Conservation (phyloP, 2,888 invertebrate genomes). For the Baccha elongata region DNA sequence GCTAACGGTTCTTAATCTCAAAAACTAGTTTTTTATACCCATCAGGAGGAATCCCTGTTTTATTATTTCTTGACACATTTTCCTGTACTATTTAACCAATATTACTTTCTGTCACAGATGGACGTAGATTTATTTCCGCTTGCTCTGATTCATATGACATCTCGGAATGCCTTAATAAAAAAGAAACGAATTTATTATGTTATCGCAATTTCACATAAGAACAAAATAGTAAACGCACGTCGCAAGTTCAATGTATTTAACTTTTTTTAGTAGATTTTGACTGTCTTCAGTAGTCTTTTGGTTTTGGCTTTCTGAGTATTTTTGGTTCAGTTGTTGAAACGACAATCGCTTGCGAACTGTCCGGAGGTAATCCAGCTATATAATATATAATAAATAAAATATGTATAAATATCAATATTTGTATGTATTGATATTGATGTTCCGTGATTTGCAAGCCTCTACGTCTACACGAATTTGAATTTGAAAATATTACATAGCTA, state of each 20-base stretch:
- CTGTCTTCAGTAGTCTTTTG: background rate
- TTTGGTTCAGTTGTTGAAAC: slow-evolving; percentile 15
- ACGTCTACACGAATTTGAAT: no score
- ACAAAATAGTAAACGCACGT: slow-evolving; percentile 57
- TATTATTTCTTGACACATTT: no score
- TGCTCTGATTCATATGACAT: slow-evolving; percentile 43
- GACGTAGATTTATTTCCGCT: slow-evolving; percentile 76
- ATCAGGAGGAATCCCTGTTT: no score
- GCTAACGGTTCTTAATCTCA: no score
- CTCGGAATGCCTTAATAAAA: slow-evolving; percentile 40
- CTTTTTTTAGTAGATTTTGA: slow-evolving; percentile 51
- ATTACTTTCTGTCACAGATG: slow-evolving; percentile 86
- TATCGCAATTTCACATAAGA: background rate
- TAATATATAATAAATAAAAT: background rate
- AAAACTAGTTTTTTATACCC: no score
- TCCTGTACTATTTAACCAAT: no score
- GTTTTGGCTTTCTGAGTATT: slow-evolving; percentile 2
- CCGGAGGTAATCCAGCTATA: slow-evolving; percentile 60
- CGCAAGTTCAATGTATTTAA: slow-evolving; percentile 80
- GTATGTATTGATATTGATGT: no score
- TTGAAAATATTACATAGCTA: no score
- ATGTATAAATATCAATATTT: background rate
- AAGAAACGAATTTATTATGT: background rate
- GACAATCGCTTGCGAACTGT: slow-evolving; percentile 52
- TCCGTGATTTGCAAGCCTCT: no score